phyloP scores from a whole-genome alignment of 2,888 invertebrate genomes.

The Caenorhabditis sp. region DNA sequence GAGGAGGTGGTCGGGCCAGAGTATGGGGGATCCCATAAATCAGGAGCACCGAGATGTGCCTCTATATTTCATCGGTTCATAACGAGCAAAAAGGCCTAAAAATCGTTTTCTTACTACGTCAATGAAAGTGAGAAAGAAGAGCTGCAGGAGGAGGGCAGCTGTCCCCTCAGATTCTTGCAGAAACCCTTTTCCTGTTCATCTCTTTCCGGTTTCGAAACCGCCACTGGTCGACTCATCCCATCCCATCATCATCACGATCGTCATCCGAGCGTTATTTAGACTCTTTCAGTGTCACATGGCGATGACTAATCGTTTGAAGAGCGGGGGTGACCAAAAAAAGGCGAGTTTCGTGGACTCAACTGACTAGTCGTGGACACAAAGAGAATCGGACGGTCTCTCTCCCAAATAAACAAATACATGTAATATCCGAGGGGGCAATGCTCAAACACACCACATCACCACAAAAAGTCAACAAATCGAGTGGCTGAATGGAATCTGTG shows the following conservation, averaged over 20 bases:
- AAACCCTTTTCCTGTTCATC: background rate
- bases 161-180: constrained; percentile 12
- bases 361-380: constrained; percentile 9
- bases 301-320: constrained; percentile 22
- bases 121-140: constrained; percentile 20
- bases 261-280: background rate
- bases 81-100: constrained; percentile 7
- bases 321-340: constrained; percentile 21
- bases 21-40: constrained; percentile 29
- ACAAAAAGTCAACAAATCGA: constrained; percentile 39
- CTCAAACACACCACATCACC: constrained; percentile 33
- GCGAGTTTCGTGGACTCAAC: constrained; percentile 7
- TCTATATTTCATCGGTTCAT: constrained; percentile 14
- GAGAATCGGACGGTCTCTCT: constrained; percentile 14
- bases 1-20: constrained; percentile 2
- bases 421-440: constrained; percentile 34
- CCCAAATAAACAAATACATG: constrained; percentile 41
- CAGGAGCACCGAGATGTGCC: constrained; percentile 5
- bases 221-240: background rate
- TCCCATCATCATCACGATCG: background rate
- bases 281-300: constrained; percentile 1
- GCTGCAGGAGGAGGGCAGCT: constrained; percentile 8
- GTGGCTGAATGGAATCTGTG: constrained; percentile 8
- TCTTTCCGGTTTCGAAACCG: constrained; percentile 16
- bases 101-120: constrained; percentile 33